A percentile compares a stretch with the other conserved stretches of the same genome.
phyloP scores from a whole-genome alignment of 1,140 invertebrate species.

The Mercenaria mercenaria region DNA sequence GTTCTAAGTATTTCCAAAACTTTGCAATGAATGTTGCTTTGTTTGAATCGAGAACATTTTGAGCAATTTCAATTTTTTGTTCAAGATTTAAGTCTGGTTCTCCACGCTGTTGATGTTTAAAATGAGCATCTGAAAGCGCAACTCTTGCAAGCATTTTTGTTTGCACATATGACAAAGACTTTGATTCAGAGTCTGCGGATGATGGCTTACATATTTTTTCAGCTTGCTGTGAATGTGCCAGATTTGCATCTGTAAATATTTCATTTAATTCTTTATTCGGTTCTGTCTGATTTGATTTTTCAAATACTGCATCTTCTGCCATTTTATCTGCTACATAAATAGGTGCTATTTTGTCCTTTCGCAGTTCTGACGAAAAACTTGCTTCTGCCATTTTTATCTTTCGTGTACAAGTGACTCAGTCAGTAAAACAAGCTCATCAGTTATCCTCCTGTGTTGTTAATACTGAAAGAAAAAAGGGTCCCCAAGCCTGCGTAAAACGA shows the following conservation, averaged over 20 bases:
- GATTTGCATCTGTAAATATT: neutral
- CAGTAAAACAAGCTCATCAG: no score
- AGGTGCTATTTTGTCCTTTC: no score
- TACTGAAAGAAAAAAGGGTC: no score
- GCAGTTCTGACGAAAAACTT: no score
- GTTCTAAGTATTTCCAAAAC: slow-evolving; percentile 91
- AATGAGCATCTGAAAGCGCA: slow-evolving; percentile 85
- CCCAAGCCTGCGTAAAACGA: no score
- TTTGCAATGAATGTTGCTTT: slow-evolving; percentile 90
- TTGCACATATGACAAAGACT: neutral
- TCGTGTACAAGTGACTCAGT: no score
- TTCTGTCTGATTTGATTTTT: no score
- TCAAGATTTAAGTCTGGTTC: slow-evolving; percentile 90
- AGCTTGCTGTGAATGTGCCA: neutral
- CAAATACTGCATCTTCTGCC: no score
- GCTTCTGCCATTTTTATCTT: no score
- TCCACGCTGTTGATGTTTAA: slow-evolving; percentile 92
- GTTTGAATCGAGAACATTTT: slow-evolving; percentile 89
- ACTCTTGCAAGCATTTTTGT: slow-evolving; percentile 80
- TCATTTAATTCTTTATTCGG: neutral
- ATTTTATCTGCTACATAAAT: no score
- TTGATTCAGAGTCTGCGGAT: neutral
- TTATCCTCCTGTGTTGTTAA: no score
- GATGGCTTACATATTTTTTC: no score
- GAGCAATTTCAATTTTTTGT: slow-evolving; percentile 91